A percentile compares a stretch with the other conserved stretches of the same genome.
Conservation (phyloP, 30 jellyfish, hydroid and myxozoan genomes). For the Clytia hemisphaerica region DNA sequence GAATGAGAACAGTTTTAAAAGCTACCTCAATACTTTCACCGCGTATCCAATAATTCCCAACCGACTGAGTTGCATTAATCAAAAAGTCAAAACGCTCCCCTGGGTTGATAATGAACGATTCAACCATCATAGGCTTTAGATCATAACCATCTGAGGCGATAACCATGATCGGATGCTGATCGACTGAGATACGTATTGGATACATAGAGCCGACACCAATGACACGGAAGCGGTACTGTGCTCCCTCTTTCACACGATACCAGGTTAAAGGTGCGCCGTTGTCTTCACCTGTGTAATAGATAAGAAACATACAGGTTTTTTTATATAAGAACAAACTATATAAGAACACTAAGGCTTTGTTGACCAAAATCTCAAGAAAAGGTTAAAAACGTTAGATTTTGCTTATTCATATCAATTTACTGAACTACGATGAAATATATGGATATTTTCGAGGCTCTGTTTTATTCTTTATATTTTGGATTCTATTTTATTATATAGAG, state of each 20-base stretch:
- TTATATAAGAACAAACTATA: too few relatives aligned
- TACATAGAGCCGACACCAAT: constrained; percentile 73
- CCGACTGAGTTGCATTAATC: constrained; percentile 55
- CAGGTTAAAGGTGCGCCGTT: constrained; percentile 60
- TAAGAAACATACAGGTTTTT: too few relatives aligned
- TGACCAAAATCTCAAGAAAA: too few relatives aligned
- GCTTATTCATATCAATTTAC: too few relatives aligned
- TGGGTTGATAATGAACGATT: constrained; percentile 67
- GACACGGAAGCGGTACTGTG: constrained; percentile 73
- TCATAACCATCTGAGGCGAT: constrained; percentile 81
- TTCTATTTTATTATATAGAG: too few relatives aligned
- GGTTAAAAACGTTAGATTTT: too few relatives aligned
- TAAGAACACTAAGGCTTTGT: too few relatives aligned
- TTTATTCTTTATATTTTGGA: too few relatives aligned
- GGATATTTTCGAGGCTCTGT: too few relatives aligned
- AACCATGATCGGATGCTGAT: constrained; percentile 55
- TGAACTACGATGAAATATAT: too few relatives aligned
- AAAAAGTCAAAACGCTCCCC: constrained; percentile 90
- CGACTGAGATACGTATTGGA: constrained; percentile 83
- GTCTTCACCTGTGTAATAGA: constrained; percentile 57
- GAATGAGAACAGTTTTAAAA: background rate
- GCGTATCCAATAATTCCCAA: constrained; percentile 79
- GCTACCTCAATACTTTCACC: constrained; percentile 82
- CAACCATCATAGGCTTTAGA: constrained; percentile 41
- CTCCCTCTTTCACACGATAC: constrained; percentile 61